Percentiles rank a stretch among this genome's conserved stretches.
These are phyloP conservation scores for Allobates femoralis DNA, from an alignment of 2,797 vertebrate genomes.

Conservation along the genomic window DNA sequence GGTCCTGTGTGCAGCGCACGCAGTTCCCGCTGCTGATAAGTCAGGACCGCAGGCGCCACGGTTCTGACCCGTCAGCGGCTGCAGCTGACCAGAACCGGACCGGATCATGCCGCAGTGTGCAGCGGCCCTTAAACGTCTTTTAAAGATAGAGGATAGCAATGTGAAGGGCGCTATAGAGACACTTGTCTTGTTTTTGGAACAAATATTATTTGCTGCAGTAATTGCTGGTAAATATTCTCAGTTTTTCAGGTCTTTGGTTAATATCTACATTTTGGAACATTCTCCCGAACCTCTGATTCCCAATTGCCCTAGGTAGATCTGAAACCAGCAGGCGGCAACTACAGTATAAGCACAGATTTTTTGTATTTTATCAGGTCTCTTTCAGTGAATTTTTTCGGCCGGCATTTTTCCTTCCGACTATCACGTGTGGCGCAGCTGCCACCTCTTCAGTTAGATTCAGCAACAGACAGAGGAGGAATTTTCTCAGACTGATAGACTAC, in stretches of 20 bases:
- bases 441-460: neutral
- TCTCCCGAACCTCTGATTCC: neutral
- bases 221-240: neutral
- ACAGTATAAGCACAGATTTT: neutral
- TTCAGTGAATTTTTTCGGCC: neutral
- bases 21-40: too few species aligned
- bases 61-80: too few species aligned
- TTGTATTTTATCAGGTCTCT: neutral
- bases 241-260: neutral
- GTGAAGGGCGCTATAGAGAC: neutral
- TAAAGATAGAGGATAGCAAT: neutral
- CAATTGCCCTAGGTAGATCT: neutral
- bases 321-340: neutral
- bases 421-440: conserved; percentile 33
- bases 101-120: too few species aligned
- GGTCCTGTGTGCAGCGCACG: too few species aligned
- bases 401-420: neutral
- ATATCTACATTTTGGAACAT: neutral
- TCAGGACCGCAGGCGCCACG: too few species aligned
- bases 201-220: neutral
- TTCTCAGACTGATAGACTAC: conserved; percentile 47
- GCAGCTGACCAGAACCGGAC: too few species aligned
- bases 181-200: neutral
- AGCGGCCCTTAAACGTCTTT: neutral
- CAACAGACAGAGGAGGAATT: conserved; percentile 12